These are phyloP conservation scores for Creontiades dilutus DNA, from an alignment of 2,888 invertebrate species.

Conservation along the genomic window DNA sequence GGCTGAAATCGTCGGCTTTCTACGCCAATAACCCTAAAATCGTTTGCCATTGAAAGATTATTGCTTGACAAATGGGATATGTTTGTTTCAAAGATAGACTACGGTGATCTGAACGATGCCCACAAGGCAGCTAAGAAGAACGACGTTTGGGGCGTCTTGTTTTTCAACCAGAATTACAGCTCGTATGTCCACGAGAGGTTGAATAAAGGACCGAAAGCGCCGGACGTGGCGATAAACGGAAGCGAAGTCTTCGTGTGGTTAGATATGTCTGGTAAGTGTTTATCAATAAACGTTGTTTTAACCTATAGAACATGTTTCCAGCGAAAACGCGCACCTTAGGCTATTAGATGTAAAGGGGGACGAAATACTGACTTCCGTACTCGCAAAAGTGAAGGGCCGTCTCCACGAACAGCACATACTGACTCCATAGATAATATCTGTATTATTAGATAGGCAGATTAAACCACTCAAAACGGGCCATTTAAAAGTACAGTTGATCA, in stretches of 20 bases:
- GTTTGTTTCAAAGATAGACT: slow-evolving; percentile 8
- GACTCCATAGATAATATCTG: too few relatives aligned
- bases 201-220: slow-evolving; percentile 63
- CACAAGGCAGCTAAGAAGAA: slow-evolving; percentile 70
- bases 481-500: too few relatives aligned
- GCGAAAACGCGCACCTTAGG: too few relatives aligned
- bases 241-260: slow-evolving; percentile 75
- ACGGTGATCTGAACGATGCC: slow-evolving; percentile 58
- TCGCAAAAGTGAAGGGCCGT: too few relatives aligned
- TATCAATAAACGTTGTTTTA: neutral
- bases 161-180: slow-evolving; percentile 75
- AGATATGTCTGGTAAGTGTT: slow-evolving; percentile 75
- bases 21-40: too few relatives aligned
- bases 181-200: slow-evolving; percentile 73
- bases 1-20: too few relatives aligned
- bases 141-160: slow-evolving; percentile 75
- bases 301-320: neutral
- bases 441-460: too few relatives aligned
- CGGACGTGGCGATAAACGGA: slow-evolving; percentile 68
- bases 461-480: too few relatives aligned
- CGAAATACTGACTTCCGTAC: too few relatives aligned
- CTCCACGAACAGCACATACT: too few relatives aligned
- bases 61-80: neutral
- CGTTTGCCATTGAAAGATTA: too few relatives aligned
- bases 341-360: too few relatives aligned